Percentiles rank a stretch among this genome's conserved stretches.
These are phyloP conservation scores for Oncorhynchus clarkii DNA, from an alignment of 2,113 vertebrate species.

Conservation along the genomic window DNA sequence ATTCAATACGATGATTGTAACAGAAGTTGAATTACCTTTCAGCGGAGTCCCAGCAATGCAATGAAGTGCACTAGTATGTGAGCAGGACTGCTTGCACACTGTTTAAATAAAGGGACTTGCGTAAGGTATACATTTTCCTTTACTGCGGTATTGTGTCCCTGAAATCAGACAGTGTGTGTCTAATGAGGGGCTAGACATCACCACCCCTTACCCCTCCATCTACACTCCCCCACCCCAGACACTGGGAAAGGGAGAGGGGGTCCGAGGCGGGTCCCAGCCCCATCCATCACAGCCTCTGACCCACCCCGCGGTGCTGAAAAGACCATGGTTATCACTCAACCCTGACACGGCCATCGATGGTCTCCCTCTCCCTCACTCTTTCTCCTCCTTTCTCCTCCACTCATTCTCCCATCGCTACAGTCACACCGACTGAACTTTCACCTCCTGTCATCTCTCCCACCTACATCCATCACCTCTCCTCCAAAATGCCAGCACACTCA, in stretches of 20 bases:
- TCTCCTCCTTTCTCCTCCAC: slow-evolving; percentile 16
- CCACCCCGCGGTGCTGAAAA: slow-evolving; percentile 61
- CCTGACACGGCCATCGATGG: slow-evolving; percentile 65
- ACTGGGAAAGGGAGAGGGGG: slow-evolving; percentile 41
- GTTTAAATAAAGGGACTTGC: too few species aligned
- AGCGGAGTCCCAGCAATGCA: too few species aligned
- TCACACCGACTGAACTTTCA: slow-evolving; percentile 50
- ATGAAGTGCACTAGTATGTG: too few species aligned
- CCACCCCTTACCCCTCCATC: slow-evolving; percentile 15
- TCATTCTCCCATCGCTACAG: slow-evolving; percentile 29
- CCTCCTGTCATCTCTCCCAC: slow-evolving; percentile 58
- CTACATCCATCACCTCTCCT: slow-evolving; percentile 66
- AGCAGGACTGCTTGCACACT: too few species aligned
- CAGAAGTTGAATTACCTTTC: too few species aligned
- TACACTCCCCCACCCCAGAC: slow-evolving; percentile 36
- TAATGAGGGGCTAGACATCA: slow-evolving; percentile 23
- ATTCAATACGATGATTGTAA: too few species aligned
- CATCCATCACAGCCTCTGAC: slow-evolving; percentile 70
- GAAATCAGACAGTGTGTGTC: slow-evolving; percentile 33
- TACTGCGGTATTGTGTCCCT: background rate
- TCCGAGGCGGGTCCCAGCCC: slow-evolving; percentile 48
- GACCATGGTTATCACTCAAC: slow-evolving; percentile 73
- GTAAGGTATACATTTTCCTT: background rate
- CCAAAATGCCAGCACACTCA: slow-evolving; percentile 56
- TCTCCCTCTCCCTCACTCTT: slow-evolving; percentile 30